Percentiles rank a stretch among this genome's conserved stretches.
Evolutionary conservation across 2,797 vertebrate genomes (phyloP).

Genomic region (Enteromius treurensis): DNA sequence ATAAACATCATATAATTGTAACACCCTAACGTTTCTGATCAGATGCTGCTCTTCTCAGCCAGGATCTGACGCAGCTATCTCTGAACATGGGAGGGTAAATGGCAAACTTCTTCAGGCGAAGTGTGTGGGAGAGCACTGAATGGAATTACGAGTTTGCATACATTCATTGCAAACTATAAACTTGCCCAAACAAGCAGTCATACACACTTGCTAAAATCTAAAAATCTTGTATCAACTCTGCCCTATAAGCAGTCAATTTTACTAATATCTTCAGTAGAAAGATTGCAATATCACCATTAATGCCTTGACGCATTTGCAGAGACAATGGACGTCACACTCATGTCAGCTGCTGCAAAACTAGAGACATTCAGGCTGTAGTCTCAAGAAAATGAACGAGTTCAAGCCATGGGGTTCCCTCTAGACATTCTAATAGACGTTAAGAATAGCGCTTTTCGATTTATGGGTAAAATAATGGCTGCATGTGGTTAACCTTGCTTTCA

Average conservation of each 20-base stretch:
- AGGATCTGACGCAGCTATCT: neutral
- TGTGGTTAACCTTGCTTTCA: slow-evolving; percentile 13
- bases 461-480: neutral
- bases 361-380: neutral
- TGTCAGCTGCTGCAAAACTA: neutral
- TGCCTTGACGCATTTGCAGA: neutral
- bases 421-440: neutral
- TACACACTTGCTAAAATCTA: neutral
- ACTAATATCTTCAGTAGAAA: neutral
- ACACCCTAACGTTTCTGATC: neutral
- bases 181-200: slow-evolving; percentile 19
- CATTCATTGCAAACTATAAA: slow-evolving; percentile 4
- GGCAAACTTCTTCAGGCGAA: neutral
- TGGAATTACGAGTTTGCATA: neutral
- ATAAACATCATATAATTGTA: neutral
- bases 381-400: neutral
- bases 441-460: neutral
- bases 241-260: neutral
- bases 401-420: neutral
- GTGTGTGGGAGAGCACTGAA: slow-evolving; percentile 19
- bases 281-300: neutral
- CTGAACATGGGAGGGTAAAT: neutral
- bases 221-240: neutral
- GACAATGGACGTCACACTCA: neutral
- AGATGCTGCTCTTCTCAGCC: neutral